Evolutionary conservation across 53 echinoderm and acorn worm species (phyloP), one percentile per base, ranked within the genome.

Genomic region (Actinopyga echinites): DNA sequence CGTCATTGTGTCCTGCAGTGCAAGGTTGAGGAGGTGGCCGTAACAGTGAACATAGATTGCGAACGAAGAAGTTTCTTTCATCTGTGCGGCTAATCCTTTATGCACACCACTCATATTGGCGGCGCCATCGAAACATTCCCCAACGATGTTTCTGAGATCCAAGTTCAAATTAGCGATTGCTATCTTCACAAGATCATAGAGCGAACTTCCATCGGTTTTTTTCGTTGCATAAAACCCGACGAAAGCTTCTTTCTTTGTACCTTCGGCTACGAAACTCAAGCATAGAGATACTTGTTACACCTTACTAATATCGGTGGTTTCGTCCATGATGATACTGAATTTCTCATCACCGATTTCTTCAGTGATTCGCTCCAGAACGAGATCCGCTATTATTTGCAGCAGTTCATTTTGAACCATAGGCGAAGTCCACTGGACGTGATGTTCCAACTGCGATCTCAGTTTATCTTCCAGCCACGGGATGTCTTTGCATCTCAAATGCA

Each of bases 171-270:
- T 58, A 8, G 22, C 26, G 5, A 58, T 58, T 23, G 59, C 59
- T 58, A 23, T 8, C 26, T 58, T 58, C 5, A 58, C 59, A 8
- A 58, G 59, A 5, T 58, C 59, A 8, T 58, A 58, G 59, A 58
- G 59, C 8, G 59, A 58, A 58, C 26, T 58, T 5, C 59, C 59
- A 58, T 58, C 79, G 9, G 60, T 58, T 28, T 56, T 15, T 22
- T 79, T 57, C 21, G 79, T 79, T 25, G 79, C 5, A 20, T 79
- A 79, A 38, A 79, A 79, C 13, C 79, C 79, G 6, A 79, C 56
- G 36, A 79, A 79, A 25, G 79, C 26, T 32, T 65, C 59, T 25
- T 58, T 58, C 26, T 58, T 58, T 23, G 59, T 58, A 23, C 59
- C 59, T 9, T 58, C 59, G n/a, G 59, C 59, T 23, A 58, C 59